Base-by-base conservation (phyloP, 2,888 invertebrate species). In the Leucoptera coffeella region DNA sequence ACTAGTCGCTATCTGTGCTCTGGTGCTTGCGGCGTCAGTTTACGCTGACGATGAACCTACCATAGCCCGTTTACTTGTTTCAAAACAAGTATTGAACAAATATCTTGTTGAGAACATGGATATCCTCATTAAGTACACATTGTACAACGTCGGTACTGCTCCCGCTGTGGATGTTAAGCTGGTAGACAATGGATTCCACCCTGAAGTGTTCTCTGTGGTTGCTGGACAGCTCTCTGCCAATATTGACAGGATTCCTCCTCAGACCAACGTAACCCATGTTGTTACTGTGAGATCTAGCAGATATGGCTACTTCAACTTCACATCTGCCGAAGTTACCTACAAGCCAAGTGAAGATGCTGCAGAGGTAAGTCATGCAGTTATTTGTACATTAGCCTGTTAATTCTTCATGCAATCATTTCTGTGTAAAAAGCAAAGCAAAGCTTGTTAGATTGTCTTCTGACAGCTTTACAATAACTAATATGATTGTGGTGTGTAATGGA, bases 91-190 rank as follows among this genome's bases (percentile, higher is more conserved):
- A 43, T 75, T 95, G 32, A 97, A 97, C 54, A 91, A 89, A 64
- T 96, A 93, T 51, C 73, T 97, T 34, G 96, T 99, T 2, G 95
- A 97, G 73, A 86, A 86, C 47, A 90, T 92, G 81, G 97, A 99
- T 55, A 82, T 97, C 41, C 79, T 96, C 34, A 83, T 97, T 22
- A 91, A 95, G 67, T 97, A 97, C 55, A 89, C 87, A 9, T 73
- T 97, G 30, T 93, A 81, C 69, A 97, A 97, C 55, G 85, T 95
- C 32, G 97, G 97, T 26, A 86, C 79, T 32, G 85, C 86, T 33
- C 86, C 94, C 29, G 96, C 96, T 14, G 80, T 89, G 19, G 82
- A 88, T 50, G 91, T 97, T 3, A 81, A 85, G 43, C 75, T 95
- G 23, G 82, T 82, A 9, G 99, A 99, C 53, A 80, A 82, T 32